Evolutionary conservation across 2,888 invertebrate species (phyloP), one percentile per base, ranked within the genome.

Genomic region (Morpho achilles): DNA sequence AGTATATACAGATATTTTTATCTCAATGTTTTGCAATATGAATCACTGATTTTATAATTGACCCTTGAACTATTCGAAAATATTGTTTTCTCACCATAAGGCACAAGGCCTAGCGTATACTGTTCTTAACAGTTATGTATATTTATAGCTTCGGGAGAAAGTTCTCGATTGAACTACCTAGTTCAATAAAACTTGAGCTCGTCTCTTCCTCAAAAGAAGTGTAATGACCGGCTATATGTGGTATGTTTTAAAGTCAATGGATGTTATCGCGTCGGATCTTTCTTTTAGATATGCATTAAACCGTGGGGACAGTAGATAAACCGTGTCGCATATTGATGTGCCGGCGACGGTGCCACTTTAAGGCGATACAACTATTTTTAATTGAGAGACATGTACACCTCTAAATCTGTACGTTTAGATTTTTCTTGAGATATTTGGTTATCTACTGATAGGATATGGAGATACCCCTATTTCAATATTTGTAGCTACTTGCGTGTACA

Each of bases 261-360:
- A 74, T 79, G 80, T 87, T 90, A 89, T 90, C 89, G 79, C 75
- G 81, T 84, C 76, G 80, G 79, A 90, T 89, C 88, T 88, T 82
- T 85, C 84, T 82, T 88, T 88, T 87, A 86, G 85, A 84, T 79
- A 77, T 80, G 82, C 84, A 88, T 87, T 87, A 87, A 87, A 84
- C 84, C 84, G 84, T 80, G 68, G 82, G 75, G 77, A 75, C 72
- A 74, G 75, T 50, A 84, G 89, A 89, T 88, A 88, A 87, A 72
- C 70, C 74, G 74, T 75, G 79, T 80, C 76, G 83, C 81, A 80
- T 85, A 80, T 78, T 77, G 79, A 84, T 79, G 80, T 73, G 67
- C 72, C 79, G 73, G 75, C 73, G 69, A 68, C 69, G 69, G 72
- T 71, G 72, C 77, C 6, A 5, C 73, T 74, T 75, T 70, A 72